Base-by-base conservation (phyloP, 2,888 invertebrate species). In the Synanthedon tipuliformis region DNA sequence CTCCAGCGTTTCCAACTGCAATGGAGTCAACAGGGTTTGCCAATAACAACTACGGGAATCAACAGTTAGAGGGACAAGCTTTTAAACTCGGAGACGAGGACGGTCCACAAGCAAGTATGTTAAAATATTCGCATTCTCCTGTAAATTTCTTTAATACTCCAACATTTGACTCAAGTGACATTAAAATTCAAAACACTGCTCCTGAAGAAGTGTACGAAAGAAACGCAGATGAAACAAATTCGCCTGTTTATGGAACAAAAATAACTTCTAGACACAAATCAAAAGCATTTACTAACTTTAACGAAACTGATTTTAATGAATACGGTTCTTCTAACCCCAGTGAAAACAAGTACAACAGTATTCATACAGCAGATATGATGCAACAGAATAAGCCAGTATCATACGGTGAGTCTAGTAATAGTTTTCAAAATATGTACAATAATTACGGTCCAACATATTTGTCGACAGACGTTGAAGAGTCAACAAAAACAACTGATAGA, bases 1-100 rank as follows among this genome's bases (percentile, higher is more conserved):
- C 78, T 1, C 81, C 86, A 13, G 84, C 82, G 23, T 86, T 82
- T 58, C 84, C 85, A 0, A 78, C 83, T 3, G 78, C 83, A 8
- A 57, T 68, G 50, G 86, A 83, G 55, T 59, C 76, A 0, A 68
- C 75, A 8, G 78, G 75, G 52, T 76, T 69, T 54, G 64, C 68
- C 45, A 73, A 62, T 52, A 71, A 65, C 57, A 52, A 48, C 16
- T 77, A 66, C 56, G 77, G 64, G 52, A 60, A 75, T 11, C 73
- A 71, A 50, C 53, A 63, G 10, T 62, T 68, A 51, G 73, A 78
- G 16, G 66, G 62, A 53, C 71, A 75, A 50, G 56, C 69, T 1
- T 71, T 65, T 50, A 62, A 60, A 15, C 59, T 60, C 41, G 63
- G 61, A 48, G 71, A 73, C 48, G 72, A 74, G 50, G 64, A 57